These are phyloP conservation scores for Anagrus nilaparvatae DNA, from an alignment of 1,140 invertebrate species.

Conservation along the genomic window DNA sequence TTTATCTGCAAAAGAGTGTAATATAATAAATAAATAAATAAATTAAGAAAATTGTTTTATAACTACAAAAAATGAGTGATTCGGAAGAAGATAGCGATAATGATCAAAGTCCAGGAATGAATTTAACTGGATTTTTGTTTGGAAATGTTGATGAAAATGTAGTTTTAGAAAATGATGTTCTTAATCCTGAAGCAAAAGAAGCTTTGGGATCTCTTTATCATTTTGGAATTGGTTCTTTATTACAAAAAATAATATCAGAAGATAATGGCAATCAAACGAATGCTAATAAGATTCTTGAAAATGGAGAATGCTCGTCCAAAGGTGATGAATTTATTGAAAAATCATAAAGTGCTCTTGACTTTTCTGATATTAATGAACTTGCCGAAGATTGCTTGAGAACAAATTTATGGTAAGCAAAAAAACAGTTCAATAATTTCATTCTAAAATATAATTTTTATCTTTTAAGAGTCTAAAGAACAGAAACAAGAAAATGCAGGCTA, in stretches of 20 bases:
- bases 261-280: slow-evolving; percentile 24
- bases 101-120: slow-evolving; percentile 45
- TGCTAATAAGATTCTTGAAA: slow-evolving; percentile 22
- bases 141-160: slow-evolving; percentile 91
- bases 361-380: slow-evolving; percentile 84
- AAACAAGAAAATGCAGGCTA: slow-evolving; percentile 45
- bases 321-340: slow-evolving; percentile 27
- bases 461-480: slow-evolving; percentile 43
- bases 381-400: slow-evolving; percentile 59
- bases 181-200: slow-evolving; percentile 74
- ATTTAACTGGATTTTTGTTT: slow-evolving; percentile 86
- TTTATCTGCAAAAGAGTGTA: no score
- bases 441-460: neutral
- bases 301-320: slow-evolving; percentile 22
- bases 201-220: slow-evolving; percentile 65
- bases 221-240: slow-evolving; percentile 66
- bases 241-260: slow-evolving; percentile 67
- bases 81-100: slow-evolving; percentile 54
- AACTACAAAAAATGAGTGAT: slow-evolving; percentile 40
- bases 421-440: no score
- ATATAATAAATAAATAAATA: no score
- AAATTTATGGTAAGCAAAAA: slow-evolving; percentile 14
- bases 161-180: slow-evolving; percentile 75
- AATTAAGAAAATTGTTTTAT: no score
- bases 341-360: slow-evolving; percentile 77